Evolutionary conservation across 2,113 vertebrate genomes (phyloP), one percentile per base, ranked within the genome.

Genomic region (Hippocampus abdominalis): DNA sequence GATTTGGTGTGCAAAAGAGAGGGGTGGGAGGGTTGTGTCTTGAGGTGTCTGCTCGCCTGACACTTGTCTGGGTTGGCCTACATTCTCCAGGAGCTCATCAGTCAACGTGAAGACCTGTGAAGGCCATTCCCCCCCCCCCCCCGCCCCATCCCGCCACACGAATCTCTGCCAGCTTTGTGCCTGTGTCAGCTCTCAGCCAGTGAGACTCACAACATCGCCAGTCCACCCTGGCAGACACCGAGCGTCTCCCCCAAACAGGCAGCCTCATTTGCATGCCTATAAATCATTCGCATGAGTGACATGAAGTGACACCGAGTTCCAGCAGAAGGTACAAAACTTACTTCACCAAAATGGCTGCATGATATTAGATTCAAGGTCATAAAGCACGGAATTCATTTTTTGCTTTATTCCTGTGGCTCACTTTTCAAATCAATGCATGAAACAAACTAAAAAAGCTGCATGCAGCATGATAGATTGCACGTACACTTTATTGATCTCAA

Each of bases 211-310:
- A 15, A 57, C 23, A 67, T 79, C 82, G 77, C 75, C 60, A 6
- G 56, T 56, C 71, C 82, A 80, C 80, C 44, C 5, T 73, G 87
- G 69, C 80, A 81, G 72, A 83, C 82, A 64, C 72, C 76, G 15
- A 60, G 75, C 77, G 75, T 87, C 83, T 82, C 81, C 80, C 80
- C 74, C 72, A 67, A 81, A 77, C 86, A 84, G 88, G 88, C 87
- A 89, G 71, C 77, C 80, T 86, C 73, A 89, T 91, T 90, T 90
- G 83, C 89, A 90, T 91, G 77, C 68, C 78, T 78, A 90, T 90
- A 90, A 89, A 91, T 91, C 89, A 89, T 86, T 83, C 79, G 76
- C 56, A 56, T 66, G 76, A 69, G 36, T 84, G 88, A 87, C 89
- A 82, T 62, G 32, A 57, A 27, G 73, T 72, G 73, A 79, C 76